Conservation (phyloP, 53 echinoderm and acorn worm genomes). For the Paelopatides confundens region DNA sequence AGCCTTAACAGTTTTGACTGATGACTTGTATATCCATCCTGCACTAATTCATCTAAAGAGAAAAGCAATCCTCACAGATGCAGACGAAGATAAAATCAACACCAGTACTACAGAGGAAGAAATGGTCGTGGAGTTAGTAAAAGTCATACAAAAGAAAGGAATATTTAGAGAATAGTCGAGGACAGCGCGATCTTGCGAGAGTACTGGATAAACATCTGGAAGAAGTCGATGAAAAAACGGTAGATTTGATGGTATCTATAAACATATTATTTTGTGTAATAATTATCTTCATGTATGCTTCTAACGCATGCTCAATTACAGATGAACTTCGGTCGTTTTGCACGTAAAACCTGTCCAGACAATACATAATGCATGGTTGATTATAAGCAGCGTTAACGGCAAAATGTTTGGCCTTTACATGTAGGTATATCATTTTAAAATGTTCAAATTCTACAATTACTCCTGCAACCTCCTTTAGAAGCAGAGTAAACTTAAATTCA, state of each 20-base stretch:
- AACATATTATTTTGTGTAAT: no score
- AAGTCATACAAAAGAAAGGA: background rate
- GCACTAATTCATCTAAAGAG: slow-evolving; percentile 1
- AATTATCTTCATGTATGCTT: no score
- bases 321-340: no score
- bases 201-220: background rate
- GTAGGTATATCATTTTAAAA: no score
- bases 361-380: no score
- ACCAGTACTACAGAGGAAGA: background rate
- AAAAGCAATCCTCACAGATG: background rate
- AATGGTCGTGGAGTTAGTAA: background rate
- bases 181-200: background rate
- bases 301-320: no score
- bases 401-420: no score
- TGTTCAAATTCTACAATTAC: no score
- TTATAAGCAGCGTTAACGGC: no score
- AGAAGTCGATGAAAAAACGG: background rate
- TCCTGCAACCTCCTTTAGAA: no score
- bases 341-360: no score
- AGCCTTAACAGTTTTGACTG: background rate
- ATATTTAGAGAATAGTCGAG: background rate
- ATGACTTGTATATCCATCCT: background rate
- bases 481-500: no score
- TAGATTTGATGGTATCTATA: background rate
- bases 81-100: background rate